Evolutionary conservation across 2,113 vertebrate genomes (phyloP).

Genomic region (Illadopsis cleaveri): DNA sequence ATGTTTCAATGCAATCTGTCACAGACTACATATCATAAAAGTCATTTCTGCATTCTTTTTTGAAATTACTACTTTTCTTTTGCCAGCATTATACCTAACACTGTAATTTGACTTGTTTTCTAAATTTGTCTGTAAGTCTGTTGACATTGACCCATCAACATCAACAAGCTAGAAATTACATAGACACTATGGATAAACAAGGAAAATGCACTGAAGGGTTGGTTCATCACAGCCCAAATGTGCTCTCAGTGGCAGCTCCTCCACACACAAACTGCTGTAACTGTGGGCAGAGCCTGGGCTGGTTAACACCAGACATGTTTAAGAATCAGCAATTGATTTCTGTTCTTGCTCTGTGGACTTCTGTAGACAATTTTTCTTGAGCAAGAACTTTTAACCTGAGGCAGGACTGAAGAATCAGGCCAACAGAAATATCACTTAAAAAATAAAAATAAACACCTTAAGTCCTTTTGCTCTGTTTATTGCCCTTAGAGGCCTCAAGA

Average conservation of each 20-base stretch:
- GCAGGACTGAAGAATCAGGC: not conserved
- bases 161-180: not conserved
- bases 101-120: not conserved
- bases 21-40: not conserved
- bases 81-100: not conserved
- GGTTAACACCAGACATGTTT: fast-evolving
- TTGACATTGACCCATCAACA: not conserved
- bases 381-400: not conserved
- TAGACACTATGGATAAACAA: not conserved
- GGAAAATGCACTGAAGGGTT: not conserved
- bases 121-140: not conserved
- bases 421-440: not conserved
- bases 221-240: not conserved
- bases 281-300: not conserved
- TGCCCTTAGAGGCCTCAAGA: constrained; percentile 93
- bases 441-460: constrained; percentile 79
- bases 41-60: not conserved
- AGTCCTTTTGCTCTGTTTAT: constrained; percentile 99
- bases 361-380: not conserved
- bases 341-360: not conserved
- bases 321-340: not conserved
- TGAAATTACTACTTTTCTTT: not conserved
- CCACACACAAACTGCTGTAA: not conserved
- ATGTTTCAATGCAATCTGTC: not conserved
- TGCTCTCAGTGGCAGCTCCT: not conserved